Base-by-base conservation (phyloP, 2,797 vertebrate species). In the Onychomys arenicola region DNA sequence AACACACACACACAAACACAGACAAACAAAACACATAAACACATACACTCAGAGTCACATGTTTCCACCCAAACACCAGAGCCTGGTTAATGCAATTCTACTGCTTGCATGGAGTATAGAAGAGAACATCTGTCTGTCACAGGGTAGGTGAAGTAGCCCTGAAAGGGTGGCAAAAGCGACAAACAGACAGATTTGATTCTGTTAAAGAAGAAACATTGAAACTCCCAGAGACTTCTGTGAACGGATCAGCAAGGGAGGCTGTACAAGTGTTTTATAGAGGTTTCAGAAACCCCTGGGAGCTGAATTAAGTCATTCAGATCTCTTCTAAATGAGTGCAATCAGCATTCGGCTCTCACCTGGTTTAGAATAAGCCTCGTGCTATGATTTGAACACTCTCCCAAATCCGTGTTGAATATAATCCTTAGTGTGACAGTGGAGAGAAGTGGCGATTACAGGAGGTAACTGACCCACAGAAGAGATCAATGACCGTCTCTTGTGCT, bases 51-150 rank as follows among this genome's bases (percentile, higher is more conserved):
- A 29, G 4, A 2, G 23, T 57, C 90, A 63, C 55, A 3, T 19
- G 49, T 37, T 27, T 63, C 32, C 37, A 65, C 69, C 52, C 27
- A 40, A 21, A 9, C 34, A 19, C 11, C 1, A 4, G n/a, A 57
- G 29, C 16, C 4, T 27, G 40, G 40, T 43, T 14, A 73, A 19
- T 2, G 8, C 11, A n/a, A 29, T n/a, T 49, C 37, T 1, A 7
- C n/a, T 16, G 0, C 1, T 23, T n/a, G 71, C 25, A 2, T 25
- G 61, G 63, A 69, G 2, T 4, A 32, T 5, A 7, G 19, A 21
- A 16, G 55, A 17, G 43, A 37, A 57, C n/a, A n/a, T n/a, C n/a
- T n/a, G n/a, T 19, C 32, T 21, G 23, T 71, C 82, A 25, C 17
- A 34, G 46, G 17, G 32, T 23, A 9, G 69, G 23, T 43, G 49